These are phyloP conservation scores for Ruditapes philippinarum DNA, from an alignment of 1,140 invertebrate genomes.

Conservation along the genomic window DNA sequence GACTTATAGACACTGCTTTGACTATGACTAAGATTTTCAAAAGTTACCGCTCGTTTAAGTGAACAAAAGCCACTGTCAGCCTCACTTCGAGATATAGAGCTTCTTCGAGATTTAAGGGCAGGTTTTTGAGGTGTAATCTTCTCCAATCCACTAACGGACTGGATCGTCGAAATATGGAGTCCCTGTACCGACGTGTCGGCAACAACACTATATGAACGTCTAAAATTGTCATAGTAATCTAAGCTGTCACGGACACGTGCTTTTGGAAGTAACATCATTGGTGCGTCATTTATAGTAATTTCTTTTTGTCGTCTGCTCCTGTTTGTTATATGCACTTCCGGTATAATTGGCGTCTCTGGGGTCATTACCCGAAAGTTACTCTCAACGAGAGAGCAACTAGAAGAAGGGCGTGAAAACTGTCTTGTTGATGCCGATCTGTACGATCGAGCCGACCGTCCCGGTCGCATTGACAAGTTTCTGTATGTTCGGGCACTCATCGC, in stretches of 20 bases:
- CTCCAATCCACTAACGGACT: constrained; percentile 8
- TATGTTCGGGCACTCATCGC: constrained; percentile 21
- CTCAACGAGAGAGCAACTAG: constrained; percentile 47
- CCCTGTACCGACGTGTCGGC: constrained; percentile 39
- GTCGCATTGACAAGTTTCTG: constrained; percentile 12
- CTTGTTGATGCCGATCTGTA: background rate
- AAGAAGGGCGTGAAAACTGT: constrained; percentile 37
- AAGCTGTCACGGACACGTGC: constrained; percentile 47
- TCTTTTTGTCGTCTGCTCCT: background rate
- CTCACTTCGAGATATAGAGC: constrained; percentile 47
- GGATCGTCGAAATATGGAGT: constrained; percentile 54
- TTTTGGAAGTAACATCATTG: constrained; percentile 62
- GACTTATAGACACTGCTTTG: constrained; percentile 35
- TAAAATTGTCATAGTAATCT: constrained; percentile 32
- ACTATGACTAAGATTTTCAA: constrained; percentile 60
- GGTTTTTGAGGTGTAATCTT: constrained; percentile 14
- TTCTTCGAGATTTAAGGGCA: constrained; percentile 29
- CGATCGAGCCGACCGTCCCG: background rate
- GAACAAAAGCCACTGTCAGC: constrained; percentile 60
- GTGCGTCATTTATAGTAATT: constrained; percentile 59
- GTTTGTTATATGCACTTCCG: constrained; percentile 31
- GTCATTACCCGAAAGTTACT: constrained; percentile 41
- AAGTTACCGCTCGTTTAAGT: constrained; percentile 57
- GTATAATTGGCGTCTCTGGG: constrained; percentile 33
- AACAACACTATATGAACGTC: constrained; percentile 49